A percentile compares a stretch with the other conserved stretches of the same genome.
Conservation (phyloP, 37 sponge, comb jelly and placozoan species). For the Eunapius fragilis region DNA sequence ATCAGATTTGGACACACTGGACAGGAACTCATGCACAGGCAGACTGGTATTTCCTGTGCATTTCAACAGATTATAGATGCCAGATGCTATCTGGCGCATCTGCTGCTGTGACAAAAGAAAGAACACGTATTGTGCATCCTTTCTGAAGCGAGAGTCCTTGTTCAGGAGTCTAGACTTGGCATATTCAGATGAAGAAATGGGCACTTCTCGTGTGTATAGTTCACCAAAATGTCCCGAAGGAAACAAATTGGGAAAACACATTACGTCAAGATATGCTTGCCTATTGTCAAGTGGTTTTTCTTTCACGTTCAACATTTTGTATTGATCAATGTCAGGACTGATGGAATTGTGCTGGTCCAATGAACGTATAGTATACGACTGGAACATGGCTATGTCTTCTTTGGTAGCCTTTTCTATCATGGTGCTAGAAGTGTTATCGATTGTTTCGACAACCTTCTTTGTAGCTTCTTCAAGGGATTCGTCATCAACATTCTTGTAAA, state of each 20-base stretch:
- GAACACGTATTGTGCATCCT: conserved; percentile 52
- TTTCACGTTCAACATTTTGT: conserved; percentile 29
- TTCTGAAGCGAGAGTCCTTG: conserved; percentile 53
- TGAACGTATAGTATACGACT: conserved; percentile 38
- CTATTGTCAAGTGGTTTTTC: conserved; percentile 43
- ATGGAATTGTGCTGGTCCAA: conserved; percentile 28
- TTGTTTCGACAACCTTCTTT: conserved; percentile 47
- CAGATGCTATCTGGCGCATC: conserved; percentile 16
- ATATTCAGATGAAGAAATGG: conserved; percentile 31
- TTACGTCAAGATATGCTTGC: conserved; percentile 40
- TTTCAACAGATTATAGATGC: conserved; percentile 40
- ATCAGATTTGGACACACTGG: not conserved
- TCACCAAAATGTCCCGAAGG: conserved; percentile 53
- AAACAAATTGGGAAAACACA: conserved; percentile 64
- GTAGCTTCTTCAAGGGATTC: conserved; percentile 39
- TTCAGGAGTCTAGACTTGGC: conserved; percentile 42
- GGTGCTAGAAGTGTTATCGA: conserved; percentile 24
- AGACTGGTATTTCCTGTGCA: conserved; percentile 8
- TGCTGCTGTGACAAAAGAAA: conserved; percentile 36
- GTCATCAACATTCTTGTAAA: conserved; percentile 47
- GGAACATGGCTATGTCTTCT: conserved; percentile 44
- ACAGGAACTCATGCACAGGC: conserved; percentile 16
- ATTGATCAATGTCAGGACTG: conserved; percentile 55
- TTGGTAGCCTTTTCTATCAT: conserved; percentile 46
- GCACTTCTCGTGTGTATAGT: conserved; percentile 25